Evolutionary conservation across 2,113 vertebrate species (phyloP).

Genomic region (Ivindomyrus marchei): DNA sequence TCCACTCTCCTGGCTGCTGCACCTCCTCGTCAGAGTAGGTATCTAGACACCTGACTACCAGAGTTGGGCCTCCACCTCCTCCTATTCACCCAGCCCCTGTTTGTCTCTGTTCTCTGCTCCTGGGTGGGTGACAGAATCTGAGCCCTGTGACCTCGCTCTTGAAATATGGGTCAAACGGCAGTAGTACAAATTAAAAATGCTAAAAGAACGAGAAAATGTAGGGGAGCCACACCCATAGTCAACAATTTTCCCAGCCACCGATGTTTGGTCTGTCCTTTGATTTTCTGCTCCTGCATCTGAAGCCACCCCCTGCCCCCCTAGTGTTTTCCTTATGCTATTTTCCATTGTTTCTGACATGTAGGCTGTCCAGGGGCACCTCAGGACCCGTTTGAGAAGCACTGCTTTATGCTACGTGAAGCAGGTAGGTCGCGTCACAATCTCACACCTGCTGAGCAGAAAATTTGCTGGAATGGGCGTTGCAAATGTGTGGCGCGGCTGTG

Average conservation of each 20-base stretch:
- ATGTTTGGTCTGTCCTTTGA: neutral
- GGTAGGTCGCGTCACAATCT: neutral
- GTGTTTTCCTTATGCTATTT: neutral
- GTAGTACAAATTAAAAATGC: neutral
- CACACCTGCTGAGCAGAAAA: neutral
- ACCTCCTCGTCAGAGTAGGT: constrained; percentile 23
- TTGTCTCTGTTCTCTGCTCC: neutral
- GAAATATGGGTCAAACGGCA: neutral
- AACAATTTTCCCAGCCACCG: neutral
- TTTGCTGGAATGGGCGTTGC: neutral
- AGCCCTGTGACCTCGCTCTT: neutral
- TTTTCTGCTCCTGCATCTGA: neutral
- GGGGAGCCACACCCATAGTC: neutral
- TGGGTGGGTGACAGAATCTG: neutral
- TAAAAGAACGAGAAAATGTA: neutral
- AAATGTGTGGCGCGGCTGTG: neutral
- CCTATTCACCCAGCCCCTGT: neutral
- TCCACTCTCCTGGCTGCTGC: neutral
- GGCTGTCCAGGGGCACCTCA: neutral
- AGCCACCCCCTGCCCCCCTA: neutral
- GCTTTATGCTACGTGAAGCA: neutral
- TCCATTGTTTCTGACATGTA: neutral
- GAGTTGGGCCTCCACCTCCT: neutral
- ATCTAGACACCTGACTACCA: neutral
- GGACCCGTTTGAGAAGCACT: neutral